These are phyloP conservation scores for Epizoanthus ramosus DNA, from an alignment of 92 coral and sea anemone genomes.

Conservation along the genomic window DNA sequence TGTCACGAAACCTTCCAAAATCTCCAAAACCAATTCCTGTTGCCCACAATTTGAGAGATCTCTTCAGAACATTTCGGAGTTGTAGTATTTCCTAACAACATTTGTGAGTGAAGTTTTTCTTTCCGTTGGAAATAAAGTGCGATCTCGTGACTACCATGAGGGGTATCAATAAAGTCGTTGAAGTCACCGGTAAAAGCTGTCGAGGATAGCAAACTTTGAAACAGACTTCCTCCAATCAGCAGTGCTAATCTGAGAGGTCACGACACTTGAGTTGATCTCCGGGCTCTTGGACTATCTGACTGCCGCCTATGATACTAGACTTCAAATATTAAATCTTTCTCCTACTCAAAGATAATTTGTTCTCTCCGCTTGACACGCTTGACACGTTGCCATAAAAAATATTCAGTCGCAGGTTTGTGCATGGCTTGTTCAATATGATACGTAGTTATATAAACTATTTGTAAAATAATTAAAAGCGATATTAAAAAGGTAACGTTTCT, in stretches of 20 bases:
- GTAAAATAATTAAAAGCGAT: too few species aligned
- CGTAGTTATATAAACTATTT: too few species aligned
- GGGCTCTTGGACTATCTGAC: too few species aligned
- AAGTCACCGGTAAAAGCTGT: constrained; percentile 6
- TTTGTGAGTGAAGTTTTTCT: neutral
- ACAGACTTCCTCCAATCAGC: constrained; percentile 19
- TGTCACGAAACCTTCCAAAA: constrained; percentile 1
- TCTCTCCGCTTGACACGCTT: too few species aligned
- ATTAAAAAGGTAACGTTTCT: too few species aligned
- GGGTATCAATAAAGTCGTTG: neutral
- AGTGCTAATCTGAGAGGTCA: neutral
- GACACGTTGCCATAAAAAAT: too few species aligned
- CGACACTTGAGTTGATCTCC: neutral
- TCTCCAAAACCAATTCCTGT: neutral
- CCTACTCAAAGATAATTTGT: too few species aligned
- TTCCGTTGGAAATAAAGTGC: neutral
- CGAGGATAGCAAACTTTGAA: neutral
- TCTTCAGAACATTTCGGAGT: neutral
- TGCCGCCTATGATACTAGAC: too few species aligned
- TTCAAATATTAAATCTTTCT: too few species aligned
- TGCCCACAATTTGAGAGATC: neutral
- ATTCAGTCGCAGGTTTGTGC: too few species aligned
- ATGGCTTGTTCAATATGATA: too few species aligned
- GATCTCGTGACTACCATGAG: neutral
- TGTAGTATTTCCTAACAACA: neutral